Evolutionary conservation across 64 coral and sea anemone species (phyloP), one percentile per base, ranked within the genome.

Genomic region (Pocillopora verrucosa): DNA sequence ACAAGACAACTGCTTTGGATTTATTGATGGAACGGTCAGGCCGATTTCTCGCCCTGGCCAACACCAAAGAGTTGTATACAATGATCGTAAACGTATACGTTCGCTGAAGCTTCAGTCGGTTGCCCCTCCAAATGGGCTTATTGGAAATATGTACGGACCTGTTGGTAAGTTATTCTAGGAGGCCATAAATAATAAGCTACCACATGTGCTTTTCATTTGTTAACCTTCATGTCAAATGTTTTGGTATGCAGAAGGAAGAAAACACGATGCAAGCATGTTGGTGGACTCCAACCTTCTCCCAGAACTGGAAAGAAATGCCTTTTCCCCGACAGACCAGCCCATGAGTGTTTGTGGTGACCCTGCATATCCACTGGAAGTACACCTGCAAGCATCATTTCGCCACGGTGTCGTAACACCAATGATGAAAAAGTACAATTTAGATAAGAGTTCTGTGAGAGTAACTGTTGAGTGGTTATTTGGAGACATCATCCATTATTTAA

Each of bases 341-440:
- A 78, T 56, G 76, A 78, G 76, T 78, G 9, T 59, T 78, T 78
- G 59, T 78, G 76, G 56, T 74, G 72, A 74, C 24, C 65, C 65
- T 9, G 63, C 61, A 2, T 68, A 68, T 68, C 17, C 65, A n/a
- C 51, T 59, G 56, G 45, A 56, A 78, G 19, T 78, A 78, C 76
- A 78, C 56, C 45, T 78, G 11, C 76, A 78, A n/a, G 56, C 51
- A 58, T 56, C 76, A 78, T 78, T 78, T 78, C 76, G 76, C 41
- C 76, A 58, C 25, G 51, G 76, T 74, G 76, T 78, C 76, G 45
- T 59, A 78, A 78, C 76, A 59, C 76, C 76, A 56, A 78, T 78
- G 72, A 74, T 36, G 72, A 30, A 74, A 10, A 14, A 74, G 15
- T 74, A 74, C 72, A 74, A 74, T 74, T 74, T 35, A 34, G 30